A percentile compares a stretch with the other conserved stretches of the same genome.
These are phyloP conservation scores for Jordanella pulchra DNA, from an alignment of 2,797 vertebrate genomes.

Conservation along the genomic window DNA sequence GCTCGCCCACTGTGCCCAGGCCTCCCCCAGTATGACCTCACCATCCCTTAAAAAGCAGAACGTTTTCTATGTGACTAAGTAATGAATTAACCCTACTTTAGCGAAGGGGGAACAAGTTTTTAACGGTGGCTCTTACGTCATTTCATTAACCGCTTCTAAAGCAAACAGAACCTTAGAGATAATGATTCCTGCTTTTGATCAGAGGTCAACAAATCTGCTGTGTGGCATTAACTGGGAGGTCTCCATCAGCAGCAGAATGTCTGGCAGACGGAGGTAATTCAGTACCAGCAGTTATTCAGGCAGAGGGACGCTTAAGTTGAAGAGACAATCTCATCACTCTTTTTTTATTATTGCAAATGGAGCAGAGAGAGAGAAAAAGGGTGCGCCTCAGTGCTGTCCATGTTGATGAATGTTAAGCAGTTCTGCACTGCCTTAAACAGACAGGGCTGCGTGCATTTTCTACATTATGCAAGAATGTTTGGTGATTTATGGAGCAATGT, in stretches of 20 bases:
- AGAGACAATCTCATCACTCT: constrained; percentile 39
- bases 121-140: not conserved
- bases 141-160: constrained; percentile 22
- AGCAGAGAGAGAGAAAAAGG: constrained; percentile 23
- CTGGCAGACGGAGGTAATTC: constrained; percentile 19
- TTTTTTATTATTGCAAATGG: constrained; percentile 34
- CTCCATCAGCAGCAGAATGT: constrained; percentile 8
- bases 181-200: constrained; percentile 10
- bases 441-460: constrained; percentile 60
- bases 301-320: constrained; percentile 14
- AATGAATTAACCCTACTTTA: constrained; percentile 28
- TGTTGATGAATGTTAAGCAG: constrained; percentile 43
- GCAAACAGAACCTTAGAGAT: not conserved
- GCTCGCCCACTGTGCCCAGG: constrained; percentile 38
- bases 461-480: constrained; percentile 3
- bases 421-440: constrained; percentile 72
- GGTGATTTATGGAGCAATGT: constrained; percentile 4
- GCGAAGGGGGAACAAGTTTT: not conserved
- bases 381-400: constrained; percentile 20
- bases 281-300: constrained; percentile 28
- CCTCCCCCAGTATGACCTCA: constrained; percentile 64
- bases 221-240: constrained; percentile 15
- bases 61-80: constrained; percentile 4
- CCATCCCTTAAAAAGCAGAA: constrained; percentile 34
- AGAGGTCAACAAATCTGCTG: constrained; percentile 20